A percentile compares a stretch with the other conserved stretches of the same genome.
phyloP scores from a whole-genome alignment of 2,888 invertebrate species.

The Xestia sexstrigata region DNA sequence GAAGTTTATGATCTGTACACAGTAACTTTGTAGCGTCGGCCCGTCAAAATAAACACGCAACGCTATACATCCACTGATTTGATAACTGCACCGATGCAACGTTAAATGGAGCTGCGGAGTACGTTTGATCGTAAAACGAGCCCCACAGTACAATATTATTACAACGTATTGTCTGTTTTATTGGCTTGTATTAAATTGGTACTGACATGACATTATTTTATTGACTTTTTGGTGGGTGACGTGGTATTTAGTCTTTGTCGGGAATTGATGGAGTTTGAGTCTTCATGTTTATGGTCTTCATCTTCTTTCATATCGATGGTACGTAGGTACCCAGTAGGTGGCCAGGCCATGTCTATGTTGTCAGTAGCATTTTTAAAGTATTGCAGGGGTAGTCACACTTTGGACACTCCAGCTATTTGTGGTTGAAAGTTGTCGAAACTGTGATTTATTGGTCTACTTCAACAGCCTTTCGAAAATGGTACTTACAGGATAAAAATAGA shows the following conservation, averaged over 20 bases:
- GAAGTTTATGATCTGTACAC: constrained; percentile 61
- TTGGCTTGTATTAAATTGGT: constrained; percentile 78
- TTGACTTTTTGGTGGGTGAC: constrained; percentile 58
- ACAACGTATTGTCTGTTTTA: constrained; percentile 78
- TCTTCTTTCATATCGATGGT: neutral
- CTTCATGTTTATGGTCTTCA: neutral
- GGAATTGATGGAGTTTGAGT: neutral
- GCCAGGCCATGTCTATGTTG: neutral
- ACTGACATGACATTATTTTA: constrained; percentile 74
- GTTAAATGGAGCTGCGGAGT: constrained; percentile 40
- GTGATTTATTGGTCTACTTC: neutral
- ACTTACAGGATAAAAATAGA: no score
- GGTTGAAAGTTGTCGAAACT: neutral
- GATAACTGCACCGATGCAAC: constrained; percentile 76
- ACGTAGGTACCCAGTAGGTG: neutral
- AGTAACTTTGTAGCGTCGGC: constrained; percentile 59
- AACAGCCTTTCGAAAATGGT: neutral
- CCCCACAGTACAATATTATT: constrained; percentile 75
- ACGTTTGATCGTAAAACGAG: constrained; percentile 74
- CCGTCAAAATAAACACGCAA: constrained; percentile 78
- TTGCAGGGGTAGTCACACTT: neutral
- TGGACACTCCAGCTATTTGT: neutral
- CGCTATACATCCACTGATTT: constrained; percentile 76
- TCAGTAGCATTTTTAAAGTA: neutral
- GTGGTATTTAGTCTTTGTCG: constrained; percentile 12